Base-by-base conservation (phyloP, 1,140 invertebrate species). In the Frieseomelitta varia region DNA sequence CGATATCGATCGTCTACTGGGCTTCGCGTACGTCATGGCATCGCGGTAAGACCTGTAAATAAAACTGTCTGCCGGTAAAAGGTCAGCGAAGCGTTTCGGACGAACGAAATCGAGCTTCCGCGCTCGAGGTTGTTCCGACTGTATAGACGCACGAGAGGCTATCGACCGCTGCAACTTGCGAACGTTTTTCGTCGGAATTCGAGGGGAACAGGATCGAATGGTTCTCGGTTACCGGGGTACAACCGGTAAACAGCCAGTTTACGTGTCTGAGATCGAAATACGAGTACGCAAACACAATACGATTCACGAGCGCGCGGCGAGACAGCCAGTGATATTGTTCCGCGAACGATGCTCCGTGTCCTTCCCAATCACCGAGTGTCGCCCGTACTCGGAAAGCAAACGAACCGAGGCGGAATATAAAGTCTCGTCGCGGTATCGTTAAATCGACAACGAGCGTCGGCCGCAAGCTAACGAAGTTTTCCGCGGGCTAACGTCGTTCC, bases 401-500 rank as follows among this genome's bases (percentile, higher is more conserved):
- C 76, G 87, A 73, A 73, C 61, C 72, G 63, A 77, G 34, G 19
- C 11, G 21, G 39, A 67, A 79, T 74, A 80, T 69, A 77, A 68
- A 79, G 27, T 68, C 47, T n/a, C 53, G 74, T n/a, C 47, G 65
- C 63, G 63, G 82, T 76, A 63, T 78, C 77, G 81, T 86, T 89
- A 84, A 77, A 79, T 78, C 81, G 65, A 71, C 81, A 67, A 27
- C 12, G 72, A 75, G 61, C 55, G 55, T 79, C 69, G 85, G 56
- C n/a, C n/a, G 15, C 17, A 63, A 8, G 39, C 39, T 90, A 93
- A 92, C 90, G 85, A 87, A 85, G 72, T 92, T 90, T n/a, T 76
- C 65, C 4, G n/a, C 72, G 53, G 78, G 76, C 39, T 91, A 90
- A 91, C 69, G 81, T 90, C 85, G 79, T 91, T 92, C 79, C 84